These are phyloP conservation scores for Nyctalus aviator DNA, from an alignment of 2,797 vertebrate genomes.

Conservation along the genomic window DNA sequence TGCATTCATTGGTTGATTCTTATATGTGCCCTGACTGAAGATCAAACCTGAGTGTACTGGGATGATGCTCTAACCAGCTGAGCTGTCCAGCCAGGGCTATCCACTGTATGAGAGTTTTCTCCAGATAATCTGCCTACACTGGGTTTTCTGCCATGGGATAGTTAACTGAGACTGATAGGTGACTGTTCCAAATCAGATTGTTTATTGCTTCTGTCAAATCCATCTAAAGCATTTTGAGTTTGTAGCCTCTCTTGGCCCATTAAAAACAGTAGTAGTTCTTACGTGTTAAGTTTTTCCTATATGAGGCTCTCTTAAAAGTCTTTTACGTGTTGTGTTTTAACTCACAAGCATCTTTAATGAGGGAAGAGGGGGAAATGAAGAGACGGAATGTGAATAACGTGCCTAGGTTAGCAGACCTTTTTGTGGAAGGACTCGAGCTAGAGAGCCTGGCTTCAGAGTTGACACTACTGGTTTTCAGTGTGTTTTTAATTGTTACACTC, in stretches of 20 bases:
- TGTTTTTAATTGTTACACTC: too few species aligned
- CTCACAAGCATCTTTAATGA: background rate
- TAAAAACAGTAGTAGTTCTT: too few species aligned
- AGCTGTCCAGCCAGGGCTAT: background rate
- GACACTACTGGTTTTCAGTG: fast-evolving
- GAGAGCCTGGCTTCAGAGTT: background rate
- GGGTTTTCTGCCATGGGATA: background rate
- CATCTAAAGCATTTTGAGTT: background rate
- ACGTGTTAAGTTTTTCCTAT: fast-evolving
- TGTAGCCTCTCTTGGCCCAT: background rate
- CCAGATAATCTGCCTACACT: background rate
- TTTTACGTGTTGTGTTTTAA: fast-evolving
- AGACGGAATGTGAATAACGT: background rate
- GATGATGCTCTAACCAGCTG: background rate
- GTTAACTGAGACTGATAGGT: background rate
- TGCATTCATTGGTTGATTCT: background rate
- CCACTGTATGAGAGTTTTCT: background rate
- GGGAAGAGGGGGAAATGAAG: background rate
- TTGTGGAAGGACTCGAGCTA: background rate
- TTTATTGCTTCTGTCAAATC: background rate
- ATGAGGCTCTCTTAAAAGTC: too few species aligned
- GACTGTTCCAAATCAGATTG: too few species aligned
- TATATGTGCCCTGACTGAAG: background rate
- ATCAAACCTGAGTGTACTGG: background rate
- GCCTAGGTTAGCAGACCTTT: background rate